Evolutionary conservation across 2,888 invertebrate genomes (phyloP), one percentile per base, ranked within the genome.

Genomic region (Theodoxus fluviatilis): DNA sequence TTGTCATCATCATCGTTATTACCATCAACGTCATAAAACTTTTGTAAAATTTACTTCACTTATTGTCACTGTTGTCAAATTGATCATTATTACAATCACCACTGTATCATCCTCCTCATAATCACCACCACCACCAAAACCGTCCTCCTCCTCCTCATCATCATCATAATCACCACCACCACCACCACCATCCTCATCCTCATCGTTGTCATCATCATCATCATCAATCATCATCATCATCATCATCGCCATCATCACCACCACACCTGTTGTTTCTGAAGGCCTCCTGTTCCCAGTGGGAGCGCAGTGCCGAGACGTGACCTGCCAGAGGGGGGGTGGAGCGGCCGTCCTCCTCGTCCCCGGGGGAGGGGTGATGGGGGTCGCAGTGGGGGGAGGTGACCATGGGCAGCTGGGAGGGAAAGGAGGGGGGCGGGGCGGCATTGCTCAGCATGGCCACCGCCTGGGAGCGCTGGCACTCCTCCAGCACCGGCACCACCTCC

Each of bases 211-310:
- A n/a, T n/a, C n/a, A n/a, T n/a, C n/a, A n/a, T n/a, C n/a, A n/a
- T n/a, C n/a, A n/a, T n/a, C n/a, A n/a, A n/a, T n/a, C n/a, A n/a
- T n/a, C n/a, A n/a, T n/a, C n/a, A n/a, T n/a, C n/a, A n/a, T n/a
- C n/a, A n/a, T n/a, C n/a, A n/a, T n/a, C n/a, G n/a, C n/a, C n/a
- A n/a, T n/a, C n/a, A n/a, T n/a, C n/a, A n/a, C n/a, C n/a, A n/a
- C n/a, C n/a, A 43, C 15, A 1, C 43, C 18, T 43, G 43, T 15
- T 79, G 70, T 81, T 79, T 68, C 81, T 78, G 9, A 79, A 78
- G 22, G 84, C 84, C 71, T 83, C 85, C 76, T 76, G 76, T 70
- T 86, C 86, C 85, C 85, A 86, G 67, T 83, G 80, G 28, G 78
- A 80, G 31, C 84, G 74, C 59, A 86, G 74, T 15, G 86, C 85